Base-by-base conservation (phyloP, 2,797 vertebrate genomes). In the Phoebastria nigripes region DNA sequence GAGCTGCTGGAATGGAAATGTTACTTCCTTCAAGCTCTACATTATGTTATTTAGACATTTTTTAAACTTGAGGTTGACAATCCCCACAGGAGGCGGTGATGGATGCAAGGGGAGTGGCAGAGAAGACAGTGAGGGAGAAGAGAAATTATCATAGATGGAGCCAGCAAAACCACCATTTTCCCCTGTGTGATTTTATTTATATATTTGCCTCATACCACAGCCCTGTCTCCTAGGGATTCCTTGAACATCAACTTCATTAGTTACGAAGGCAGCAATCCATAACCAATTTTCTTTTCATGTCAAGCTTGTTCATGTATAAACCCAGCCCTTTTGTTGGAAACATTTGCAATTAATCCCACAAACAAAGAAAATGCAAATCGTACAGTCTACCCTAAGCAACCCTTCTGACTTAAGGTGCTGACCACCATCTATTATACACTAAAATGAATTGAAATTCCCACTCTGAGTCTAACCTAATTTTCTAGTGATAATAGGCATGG, bases 251-350 rank as follows among this genome's bases (percentile, higher is more conserved):
- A 22, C 96, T 98, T 98, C 96, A 98, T 98, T 98, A 98, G 97
- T 98, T 97, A 97, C 2, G 61, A 97, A 98, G 86, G 97, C 98
- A 98, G 98, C 97, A 98, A 98, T 98, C 98, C 97, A 98, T 97
- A 98, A 98, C 98, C 98, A 98, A 97, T 98, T 98, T 98, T 97
- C 96, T 98, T 97, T 98, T 97, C 96, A 93, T 97, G 97, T 98
- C 97, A 97, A 92, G 87, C 93, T 95, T 98, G 96, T 97, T 98
- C 96, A 85, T 96, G 96, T 98, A 98, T 97, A 97, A 97, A 98
- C 93, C 63, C 93, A 96, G 46, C 69, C 96, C 90, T 97, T 98
- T 98, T 98, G 97, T 98, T 97, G 82, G 94, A 97, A 98, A 98
- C 97, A 97, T 97, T 98, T 97, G 96, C 97, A 98, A 98, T 98